A percentile compares a stretch with the other conserved stretches of the same genome.
phyloP scores from a whole-genome alignment of 2,888 invertebrate genomes.

The Leucophenga maculata region DNA sequence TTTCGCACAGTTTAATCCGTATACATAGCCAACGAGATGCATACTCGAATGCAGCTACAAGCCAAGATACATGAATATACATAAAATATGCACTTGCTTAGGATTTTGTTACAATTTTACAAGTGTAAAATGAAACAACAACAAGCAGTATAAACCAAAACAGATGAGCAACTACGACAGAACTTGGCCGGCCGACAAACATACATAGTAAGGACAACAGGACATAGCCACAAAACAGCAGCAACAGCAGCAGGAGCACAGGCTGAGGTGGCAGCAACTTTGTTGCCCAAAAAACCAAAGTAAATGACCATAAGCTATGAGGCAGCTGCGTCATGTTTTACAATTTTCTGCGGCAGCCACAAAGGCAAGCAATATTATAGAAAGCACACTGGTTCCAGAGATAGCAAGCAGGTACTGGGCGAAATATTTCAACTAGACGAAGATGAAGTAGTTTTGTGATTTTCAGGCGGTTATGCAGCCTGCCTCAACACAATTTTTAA shows the following conservation, averaged over 20 bases:
- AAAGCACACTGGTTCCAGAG: neutral
- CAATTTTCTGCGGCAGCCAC: slow-evolving; percentile 19
- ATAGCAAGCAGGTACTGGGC: neutral
- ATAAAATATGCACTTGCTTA: slow-evolving; percentile 26
- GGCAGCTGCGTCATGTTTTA: slow-evolving; percentile 25
- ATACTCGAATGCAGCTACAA: neutral
- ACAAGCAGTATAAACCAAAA: neutral
- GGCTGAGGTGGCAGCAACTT: neutral
- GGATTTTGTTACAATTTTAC: slow-evolving; percentile 20
- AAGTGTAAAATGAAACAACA: slow-evolving; percentile 7
- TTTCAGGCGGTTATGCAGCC: neutral
- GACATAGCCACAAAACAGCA: slow-evolving; percentile 15
- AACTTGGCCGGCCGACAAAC: neutral
- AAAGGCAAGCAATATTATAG: neutral
- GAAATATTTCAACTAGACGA: slow-evolving; percentile 8
- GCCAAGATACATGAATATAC: slow-evolving; percentile 18
- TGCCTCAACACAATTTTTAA: slow-evolving; percentile 6
- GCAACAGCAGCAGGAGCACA: neutral
- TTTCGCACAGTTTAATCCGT: slow-evolving; percentile 13
- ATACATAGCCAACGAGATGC: neutral
- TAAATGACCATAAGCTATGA: slow-evolving; percentile 27
- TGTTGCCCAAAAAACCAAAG: slow-evolving; percentile 25
- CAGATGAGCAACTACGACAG: neutral
- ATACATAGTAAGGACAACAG: neutral
- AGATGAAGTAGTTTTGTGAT: slow-evolving; percentile 8